These are phyloP conservation scores for Heliconius cydno DNA, from an alignment of 2,888 invertebrate genomes.

Conservation along the genomic window DNA sequence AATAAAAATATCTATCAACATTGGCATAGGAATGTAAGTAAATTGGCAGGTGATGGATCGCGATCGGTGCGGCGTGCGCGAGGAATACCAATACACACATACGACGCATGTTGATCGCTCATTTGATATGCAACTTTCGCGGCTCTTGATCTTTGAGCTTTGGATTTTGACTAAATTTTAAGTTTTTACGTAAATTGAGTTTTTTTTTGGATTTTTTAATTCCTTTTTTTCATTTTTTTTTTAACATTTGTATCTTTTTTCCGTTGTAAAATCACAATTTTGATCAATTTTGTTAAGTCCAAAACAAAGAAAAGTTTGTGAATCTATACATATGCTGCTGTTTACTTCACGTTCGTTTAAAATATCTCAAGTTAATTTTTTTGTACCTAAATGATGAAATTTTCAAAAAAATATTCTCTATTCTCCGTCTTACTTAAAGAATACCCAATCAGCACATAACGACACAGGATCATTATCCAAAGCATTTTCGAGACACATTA, in stretches of 20 bases:
- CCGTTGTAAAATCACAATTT: background rate
- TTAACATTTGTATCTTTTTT: background rate
- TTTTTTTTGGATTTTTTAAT: too few species aligned
- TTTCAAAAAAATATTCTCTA: background rate
- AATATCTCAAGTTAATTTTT: too few species aligned
- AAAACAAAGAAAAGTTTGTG: too few species aligned
- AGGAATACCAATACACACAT: constrained; percentile 47
- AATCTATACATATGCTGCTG: too few species aligned
- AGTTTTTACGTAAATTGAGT: constrained; percentile 15
- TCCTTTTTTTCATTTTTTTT: too few species aligned
- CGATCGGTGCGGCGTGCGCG: constrained; percentile 44
- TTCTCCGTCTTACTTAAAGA: background rate
- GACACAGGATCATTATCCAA: background rate
- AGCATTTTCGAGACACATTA: constrained; percentile 37
- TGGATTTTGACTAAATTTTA: constrained; percentile 7
- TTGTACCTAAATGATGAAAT: background rate
- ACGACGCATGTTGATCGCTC: constrained; percentile 48
- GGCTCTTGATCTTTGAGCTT: constrained; percentile 28
- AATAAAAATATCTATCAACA: constrained; percentile 49
- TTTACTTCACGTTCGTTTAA: too few species aligned
- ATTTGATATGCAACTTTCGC: constrained; percentile 46
- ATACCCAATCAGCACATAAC: background rate
- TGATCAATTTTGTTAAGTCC: too few species aligned
- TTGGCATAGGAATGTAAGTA: constrained; percentile 51
- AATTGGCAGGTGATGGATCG: constrained; percentile 51